Base-by-base conservation (phyloP, 2,888 invertebrate genomes). In the Drosophila birchii region DNA sequence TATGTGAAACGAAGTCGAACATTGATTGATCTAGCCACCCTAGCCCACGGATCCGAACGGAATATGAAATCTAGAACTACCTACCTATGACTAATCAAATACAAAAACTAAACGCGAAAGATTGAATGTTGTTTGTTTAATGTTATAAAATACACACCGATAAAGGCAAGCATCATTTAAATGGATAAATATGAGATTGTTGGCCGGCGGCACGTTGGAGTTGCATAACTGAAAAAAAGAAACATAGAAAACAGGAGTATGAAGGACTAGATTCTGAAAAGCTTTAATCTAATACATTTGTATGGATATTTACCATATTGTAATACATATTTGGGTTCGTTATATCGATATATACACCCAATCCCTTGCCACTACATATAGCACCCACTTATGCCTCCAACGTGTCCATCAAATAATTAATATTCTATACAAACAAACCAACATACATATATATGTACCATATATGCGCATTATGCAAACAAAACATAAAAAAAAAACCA, bases 81-180 rank as follows among this genome's bases (percentile, higher is more conserved):
- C 77, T 76, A 69, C 68, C 68, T 76, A 69, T 66, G 44, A 49
- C 38, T 58, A 64, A 74, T 62, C 49, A 34, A 62, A 16, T 18
- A 58, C 57, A 61, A 57, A 72, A 44, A 34, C 36, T 2, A 32
- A 23, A 63, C 60, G 57, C n/a, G 39, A 58, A 49, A 57, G 67
- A 87, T 75, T 82, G 54, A 83, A 78, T 86, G 84, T 83, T 83
- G 84, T 80, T 70, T 77, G 60, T 75, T 82, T 81, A 64, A 74
- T 87, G 66, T 80, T 83, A 78, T 61, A 54, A 66, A 70, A 39
- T 16, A 49, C 38, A 63, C 45, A 60, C 57, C 39, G 59, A 66
- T 45, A 58, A 39, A 44, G n/a, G 47, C 61, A 55, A 41, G 62
- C 36, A 47, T 47, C 72, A 59, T 36, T 39, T 45, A 20, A 18